phyloP scores from a whole-genome alignment of 1,140 invertebrate species.

The Lutraria rhynchaena region DNA sequence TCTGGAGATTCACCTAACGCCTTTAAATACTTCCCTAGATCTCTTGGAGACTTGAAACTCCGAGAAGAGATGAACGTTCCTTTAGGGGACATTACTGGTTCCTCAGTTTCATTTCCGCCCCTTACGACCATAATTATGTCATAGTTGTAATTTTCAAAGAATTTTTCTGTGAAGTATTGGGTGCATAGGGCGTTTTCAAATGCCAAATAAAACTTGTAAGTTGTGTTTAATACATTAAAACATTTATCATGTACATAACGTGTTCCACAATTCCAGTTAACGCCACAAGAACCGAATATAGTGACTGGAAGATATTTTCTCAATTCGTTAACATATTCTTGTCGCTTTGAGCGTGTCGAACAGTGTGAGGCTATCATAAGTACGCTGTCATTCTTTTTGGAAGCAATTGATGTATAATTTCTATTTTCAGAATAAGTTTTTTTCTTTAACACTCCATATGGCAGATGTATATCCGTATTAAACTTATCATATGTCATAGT shows the following conservation, averaged over 20 bases:
- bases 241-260: constrained; percentile 13
- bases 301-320: constrained; percentile 33
- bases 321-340: constrained; percentile 39
- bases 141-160: constrained; percentile 49
- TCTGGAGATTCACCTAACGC: constrained; percentile 17
- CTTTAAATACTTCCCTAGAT: constrained; percentile 30
- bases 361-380: constrained; percentile 31
- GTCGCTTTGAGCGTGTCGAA: constrained; percentile 8
- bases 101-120: constrained; percentile 10
- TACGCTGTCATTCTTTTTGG: constrained; percentile 5
- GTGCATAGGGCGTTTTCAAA: constrained; percentile 41
- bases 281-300: constrained; percentile 9
- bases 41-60: constrained; percentile 10
- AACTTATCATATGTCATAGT: constrained; percentile 35
- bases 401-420: constrained; percentile 8
- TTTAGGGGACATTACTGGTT: too few relatives aligned
- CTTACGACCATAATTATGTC: constrained; percentile 15
- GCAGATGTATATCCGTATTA: constrained; percentile 22
- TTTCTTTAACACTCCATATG: constrained; percentile 4
- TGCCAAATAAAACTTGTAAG: constrained; percentile 39
- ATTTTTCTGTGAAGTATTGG: constrained; percentile 22
- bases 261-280: constrained; percentile 15
- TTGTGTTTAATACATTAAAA: constrained; percentile 28
- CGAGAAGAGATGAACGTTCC: constrained; percentile 39
- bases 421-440: neutral